phyloP scores from a whole-genome alignment of 2,888 invertebrate genomes.

The Biston betularia region DNA sequence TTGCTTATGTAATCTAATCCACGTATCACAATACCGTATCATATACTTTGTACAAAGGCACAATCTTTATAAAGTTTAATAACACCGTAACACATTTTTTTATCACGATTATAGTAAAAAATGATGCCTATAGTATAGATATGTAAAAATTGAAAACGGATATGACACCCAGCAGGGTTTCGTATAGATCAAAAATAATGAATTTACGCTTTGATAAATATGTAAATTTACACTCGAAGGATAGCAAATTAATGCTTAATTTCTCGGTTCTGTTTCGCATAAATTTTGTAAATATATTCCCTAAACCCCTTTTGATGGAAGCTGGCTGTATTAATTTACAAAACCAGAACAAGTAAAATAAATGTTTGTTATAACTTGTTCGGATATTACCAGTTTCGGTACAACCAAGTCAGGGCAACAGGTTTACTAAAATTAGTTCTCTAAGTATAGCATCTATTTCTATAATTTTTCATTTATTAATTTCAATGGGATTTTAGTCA shows the following conservation, averaged over 20 bases:
- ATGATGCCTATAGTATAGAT: neutral
- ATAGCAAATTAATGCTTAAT: constrained; percentile 78
- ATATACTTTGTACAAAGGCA: too few relatives aligned
- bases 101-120: neutral
- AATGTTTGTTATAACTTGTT: constrained; percentile 53
- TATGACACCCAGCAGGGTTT: constrained; percentile 16
- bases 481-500: too few relatives aligned
- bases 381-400: constrained; percentile 25
- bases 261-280: constrained; percentile 75
- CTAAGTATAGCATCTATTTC: too few relatives aligned
- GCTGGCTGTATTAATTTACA: constrained; percentile 60
- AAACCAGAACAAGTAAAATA: constrained; percentile 58
- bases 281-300: constrained; percentile 74
- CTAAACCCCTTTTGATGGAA: constrained; percentile 63
- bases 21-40: too few relatives aligned
- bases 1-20: too few relatives aligned
- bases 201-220: constrained; percentile 74
- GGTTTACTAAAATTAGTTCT: neutral
- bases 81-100: neutral
- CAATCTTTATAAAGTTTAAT: too few relatives aligned
- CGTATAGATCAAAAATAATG: constrained; percentile 66
- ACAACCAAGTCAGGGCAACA: constrained; percentile 2
- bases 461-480: too few relatives aligned
- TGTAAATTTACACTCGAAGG: constrained; percentile 72
- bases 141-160: neutral